Conservation (phyloP, 1,140 invertebrate genomes). For the Meloidogyne floridensis region DNA sequence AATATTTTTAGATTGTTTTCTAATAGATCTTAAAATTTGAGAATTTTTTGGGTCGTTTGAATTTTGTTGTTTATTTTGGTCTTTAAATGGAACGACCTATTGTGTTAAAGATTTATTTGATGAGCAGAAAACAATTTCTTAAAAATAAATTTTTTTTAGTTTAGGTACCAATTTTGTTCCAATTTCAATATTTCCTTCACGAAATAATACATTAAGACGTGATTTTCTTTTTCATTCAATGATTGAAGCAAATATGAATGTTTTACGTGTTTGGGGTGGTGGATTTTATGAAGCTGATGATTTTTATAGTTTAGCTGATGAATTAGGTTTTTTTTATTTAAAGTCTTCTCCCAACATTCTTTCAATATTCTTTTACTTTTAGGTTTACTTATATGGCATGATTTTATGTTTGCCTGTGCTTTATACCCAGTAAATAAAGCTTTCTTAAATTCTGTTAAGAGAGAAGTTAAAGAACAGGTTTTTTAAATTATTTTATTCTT, state of each 20-base stretch:
- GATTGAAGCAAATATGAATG: slow-evolving; percentile 83
- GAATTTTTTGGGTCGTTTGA: no score
- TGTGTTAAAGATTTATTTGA: slow-evolving; percentile 2
- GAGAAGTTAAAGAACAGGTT: slow-evolving; percentile 81
- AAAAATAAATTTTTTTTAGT: background rate
- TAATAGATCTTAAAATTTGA: no score
- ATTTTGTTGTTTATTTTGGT: slow-evolving; percentile 11
- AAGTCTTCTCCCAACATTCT: background rate
- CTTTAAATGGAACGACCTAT: background rate
- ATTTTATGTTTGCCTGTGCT: slow-evolving; percentile 94
- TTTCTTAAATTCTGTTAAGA: slow-evolving; percentile 77
- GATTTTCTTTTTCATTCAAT: slow-evolving; percentile 74
- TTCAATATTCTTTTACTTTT: background rate
- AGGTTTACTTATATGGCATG: slow-evolving; percentile 67
- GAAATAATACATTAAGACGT: slow-evolving; percentile 29
- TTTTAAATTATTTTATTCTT: slow-evolving; percentile 4
- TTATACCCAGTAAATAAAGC: slow-evolving; percentile 82
- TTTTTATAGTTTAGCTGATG: slow-evolving; percentile 79
- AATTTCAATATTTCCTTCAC: slow-evolving; percentile 36
- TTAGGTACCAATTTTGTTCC: slow-evolving; percentile 43
- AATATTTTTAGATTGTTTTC: no score
- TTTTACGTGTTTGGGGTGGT: slow-evolving; percentile 94
- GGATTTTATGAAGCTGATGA: slow-evolving; percentile 88
- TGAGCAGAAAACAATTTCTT: background rate
- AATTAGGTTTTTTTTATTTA: slow-evolving; percentile 63